Conservation (phyloP, 2,888 invertebrate species). For the Lathronympha strigana region DNA sequence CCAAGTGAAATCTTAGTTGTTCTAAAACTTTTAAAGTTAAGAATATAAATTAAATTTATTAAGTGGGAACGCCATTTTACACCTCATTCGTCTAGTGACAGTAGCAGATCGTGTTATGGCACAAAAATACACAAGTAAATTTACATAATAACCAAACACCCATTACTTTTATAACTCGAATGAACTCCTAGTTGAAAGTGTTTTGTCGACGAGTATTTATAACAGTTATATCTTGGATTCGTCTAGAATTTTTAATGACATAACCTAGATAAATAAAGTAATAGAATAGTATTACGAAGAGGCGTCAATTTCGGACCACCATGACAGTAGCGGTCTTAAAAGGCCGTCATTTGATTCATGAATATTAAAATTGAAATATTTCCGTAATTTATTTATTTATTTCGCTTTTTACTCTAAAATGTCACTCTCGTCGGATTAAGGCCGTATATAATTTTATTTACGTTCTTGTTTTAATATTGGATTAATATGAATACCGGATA, state of each 20-base stretch:
- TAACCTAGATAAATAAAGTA: slow-evolving; percentile 16
- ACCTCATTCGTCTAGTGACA: too few relatives aligned
- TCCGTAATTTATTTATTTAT: background rate
- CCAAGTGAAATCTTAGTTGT: too few relatives aligned
- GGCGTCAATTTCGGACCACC: slow-evolving; percentile 3
- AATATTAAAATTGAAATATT: slow-evolving; percentile 18
- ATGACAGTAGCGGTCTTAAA: background rate
- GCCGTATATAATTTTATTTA: slow-evolving; percentile 6
- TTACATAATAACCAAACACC: too few relatives aligned
- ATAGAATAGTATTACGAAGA: background rate
- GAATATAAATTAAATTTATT: too few relatives aligned
- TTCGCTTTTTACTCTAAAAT: slow-evolving; percentile 4
- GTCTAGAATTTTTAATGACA: background rate
- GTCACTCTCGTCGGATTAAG: slow-evolving; percentile 12
- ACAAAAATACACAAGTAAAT: too few relatives aligned
- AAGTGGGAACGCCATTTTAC: too few relatives aligned
- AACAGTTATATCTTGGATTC: background rate
- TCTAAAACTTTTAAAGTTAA: too few relatives aligned
- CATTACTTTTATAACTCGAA: background rate
- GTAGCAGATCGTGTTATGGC: too few relatives aligned
- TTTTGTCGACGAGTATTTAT: too few relatives aligned
- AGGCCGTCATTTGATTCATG: slow-evolving; percentile 1
- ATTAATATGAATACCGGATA: slow-evolving; percentile 2
- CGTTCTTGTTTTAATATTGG: background rate
- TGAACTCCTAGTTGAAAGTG: too few relatives aligned